A percentile compares a stretch with the other conserved stretches of the same genome.
phyloP scores from a whole-genome alignment of 2,888 invertebrate genomes.

The Andrena hattorfiana region DNA sequence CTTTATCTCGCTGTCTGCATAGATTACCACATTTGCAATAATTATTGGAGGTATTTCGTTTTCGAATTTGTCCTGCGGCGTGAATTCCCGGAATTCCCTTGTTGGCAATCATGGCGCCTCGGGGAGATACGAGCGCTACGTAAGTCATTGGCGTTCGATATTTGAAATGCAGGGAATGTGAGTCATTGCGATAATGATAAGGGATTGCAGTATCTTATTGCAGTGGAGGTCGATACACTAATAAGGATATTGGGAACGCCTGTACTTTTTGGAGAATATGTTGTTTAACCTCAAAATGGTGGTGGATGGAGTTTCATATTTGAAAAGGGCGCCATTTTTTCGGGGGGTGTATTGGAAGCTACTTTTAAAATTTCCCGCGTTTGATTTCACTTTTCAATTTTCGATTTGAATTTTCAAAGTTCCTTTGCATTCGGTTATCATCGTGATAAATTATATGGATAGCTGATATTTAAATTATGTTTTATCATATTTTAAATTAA shows the following conservation, averaged over 20 bases:
- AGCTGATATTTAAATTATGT: too few species aligned
- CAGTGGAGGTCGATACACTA: neutral
- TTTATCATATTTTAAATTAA: too few species aligned
- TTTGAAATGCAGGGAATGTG: conserved; percentile 1
- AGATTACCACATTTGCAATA: neutral
- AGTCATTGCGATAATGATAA: conserved; percentile 17
- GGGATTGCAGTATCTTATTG: neutral
- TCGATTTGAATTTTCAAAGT: neutral
- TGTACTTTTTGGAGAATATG: too few species aligned
- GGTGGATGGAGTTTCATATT: too few species aligned
- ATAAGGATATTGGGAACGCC: too few species aligned
- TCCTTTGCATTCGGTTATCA: too few species aligned
- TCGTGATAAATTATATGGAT: neutral
- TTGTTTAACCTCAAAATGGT: too few species aligned
- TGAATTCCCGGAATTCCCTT: neutral
- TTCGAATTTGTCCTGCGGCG: neutral
- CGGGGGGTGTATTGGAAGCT: too few species aligned
- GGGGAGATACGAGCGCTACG: neutral
- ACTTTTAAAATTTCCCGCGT: too few species aligned
- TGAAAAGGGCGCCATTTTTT: too few species aligned
- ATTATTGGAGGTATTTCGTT: neutral
- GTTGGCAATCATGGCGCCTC: neutral
- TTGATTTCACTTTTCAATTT: neutral
- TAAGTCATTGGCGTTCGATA: neutral
- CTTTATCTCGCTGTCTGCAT: neutral